phyloP scores from a whole-genome alignment of 1,140 invertebrate species.

The Hesperophylax magnus region DNA sequence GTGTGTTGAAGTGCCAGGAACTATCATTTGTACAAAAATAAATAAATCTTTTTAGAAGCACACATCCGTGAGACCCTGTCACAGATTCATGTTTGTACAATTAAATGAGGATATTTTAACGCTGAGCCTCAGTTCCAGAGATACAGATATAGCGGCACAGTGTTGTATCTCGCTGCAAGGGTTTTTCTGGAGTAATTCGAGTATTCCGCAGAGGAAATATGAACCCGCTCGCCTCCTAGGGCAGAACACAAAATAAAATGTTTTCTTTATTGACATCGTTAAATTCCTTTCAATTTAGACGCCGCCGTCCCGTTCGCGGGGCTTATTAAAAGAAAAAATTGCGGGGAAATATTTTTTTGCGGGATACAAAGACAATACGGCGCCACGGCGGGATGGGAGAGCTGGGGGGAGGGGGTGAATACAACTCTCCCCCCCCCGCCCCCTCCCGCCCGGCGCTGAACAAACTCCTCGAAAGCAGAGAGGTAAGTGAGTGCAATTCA shows the following conservation, averaged over 20 bases:
- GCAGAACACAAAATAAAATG: constrained; percentile 34
- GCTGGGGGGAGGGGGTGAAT: not conserved
- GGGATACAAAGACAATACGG: constrained; percentile 40
- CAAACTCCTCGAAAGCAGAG: constrained; percentile 20
- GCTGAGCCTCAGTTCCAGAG: not conserved
- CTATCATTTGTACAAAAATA: too few species aligned
- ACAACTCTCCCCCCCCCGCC: not conserved
- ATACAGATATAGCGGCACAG: not conserved
- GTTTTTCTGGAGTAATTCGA: constrained; percentile 34
- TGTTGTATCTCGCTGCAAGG: constrained; percentile 16
- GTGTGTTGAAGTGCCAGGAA: too few species aligned
- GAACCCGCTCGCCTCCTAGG: constrained; percentile 14
- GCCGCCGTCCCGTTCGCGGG: constrained; percentile 19
- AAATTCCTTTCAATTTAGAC: constrained; percentile 42
- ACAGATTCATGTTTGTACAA: too few species aligned
- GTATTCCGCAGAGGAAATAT: constrained; percentile 32
- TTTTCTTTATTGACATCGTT: constrained; percentile 44
- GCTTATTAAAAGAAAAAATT: constrained; percentile 42
- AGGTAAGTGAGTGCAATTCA: constrained; percentile 23
- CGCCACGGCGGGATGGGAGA: not conserved
- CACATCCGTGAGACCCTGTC: too few species aligned
- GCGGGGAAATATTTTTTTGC: constrained; percentile 26
- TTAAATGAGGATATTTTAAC: too few species aligned
- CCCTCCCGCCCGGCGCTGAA: not conserved
- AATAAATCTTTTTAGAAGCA: too few species aligned